Evolutionary conservation across 2,888 invertebrate species (phyloP), one percentile per base, ranked within the genome.

Genomic region (Eristalis intricaria): DNA sequence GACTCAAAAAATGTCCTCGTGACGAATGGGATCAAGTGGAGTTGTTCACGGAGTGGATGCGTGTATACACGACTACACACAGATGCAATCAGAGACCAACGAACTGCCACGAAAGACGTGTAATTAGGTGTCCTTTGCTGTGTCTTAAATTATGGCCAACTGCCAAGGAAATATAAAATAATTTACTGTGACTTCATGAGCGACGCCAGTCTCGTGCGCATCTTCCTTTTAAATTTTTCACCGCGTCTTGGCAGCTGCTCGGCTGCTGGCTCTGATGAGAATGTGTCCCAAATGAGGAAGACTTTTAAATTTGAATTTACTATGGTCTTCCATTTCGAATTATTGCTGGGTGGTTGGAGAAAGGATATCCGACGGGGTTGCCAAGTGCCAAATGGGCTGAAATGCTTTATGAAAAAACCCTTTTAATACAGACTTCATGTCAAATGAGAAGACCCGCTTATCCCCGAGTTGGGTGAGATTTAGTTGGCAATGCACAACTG

Each of bases 131-230:
- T 81, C 68, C 38, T 68, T 56, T 38, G 74, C 60, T 82, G 70
- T 71, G 65, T 68, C 63, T 61, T 66, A 86, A 86, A 32, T 86
- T 86, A 82, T 86, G 69, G 82, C 82, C 66, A 29, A 73, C 79
- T 83, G 65, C 79, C 79, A 71, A 76, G 71, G 60, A 84, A 84
- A 87, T 82, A 61, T 65, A 81, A 86, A 86, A 82, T 76, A 79
- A 87, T 84, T 84, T 69, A 87, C 83, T 74, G n/a, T 23, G 22
- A 64, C 71, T 26, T 40, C 26, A 35, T 61, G 7, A 23, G 11
- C 8, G n/a, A 50, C 40, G 19, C n/a, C 38, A 83, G 75, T n/a
- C 68, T 65, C 84, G 79, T 84, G 83, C 75, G 68, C 73, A 83
- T 71, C 83, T 78, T 70, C 56, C 68, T 23, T 70, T 70, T 75